Percentiles rank a stretch among this genome's conserved stretches.
Evolutionary conservation across 2,113 vertebrate genomes (phyloP).

Genomic region (Nannobrachium achirus): DNA sequence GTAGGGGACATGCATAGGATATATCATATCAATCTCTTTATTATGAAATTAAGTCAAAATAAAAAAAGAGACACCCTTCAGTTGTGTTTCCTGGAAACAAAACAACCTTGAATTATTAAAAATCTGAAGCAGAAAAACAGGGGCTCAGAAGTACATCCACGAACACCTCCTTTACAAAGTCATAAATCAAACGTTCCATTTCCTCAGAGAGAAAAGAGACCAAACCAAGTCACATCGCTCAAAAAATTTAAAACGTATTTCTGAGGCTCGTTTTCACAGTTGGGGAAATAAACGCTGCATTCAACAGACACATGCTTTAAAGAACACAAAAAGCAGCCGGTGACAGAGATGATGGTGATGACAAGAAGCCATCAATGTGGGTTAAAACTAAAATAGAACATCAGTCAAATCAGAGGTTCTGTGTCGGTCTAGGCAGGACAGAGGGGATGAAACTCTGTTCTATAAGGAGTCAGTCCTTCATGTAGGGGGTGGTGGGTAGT

Average conservation of each 20-base stretch:
- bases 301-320: slow-evolving; percentile 63
- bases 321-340: slow-evolving; percentile 43
- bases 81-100: slow-evolving; percentile 60
- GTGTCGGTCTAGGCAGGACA: slow-evolving; percentile 39
- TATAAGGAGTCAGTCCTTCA: slow-evolving; percentile 76
- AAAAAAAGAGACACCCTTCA: slow-evolving; percentile 68
- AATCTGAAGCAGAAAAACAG: slow-evolving; percentile 49
- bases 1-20: slow-evolving; percentile 29
- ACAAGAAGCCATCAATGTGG: slow-evolving; percentile 13
- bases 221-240: slow-evolving; percentile 60
- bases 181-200: slow-evolving; percentile 50
- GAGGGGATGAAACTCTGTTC: slow-evolving; percentile 55
- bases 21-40: slow-evolving; percentile 79
- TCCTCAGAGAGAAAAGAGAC: slow-evolving; percentile 38
- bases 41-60: slow-evolving; percentile 82
- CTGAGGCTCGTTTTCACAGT: slow-evolving; percentile 31
- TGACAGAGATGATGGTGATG: slow-evolving; percentile 30
- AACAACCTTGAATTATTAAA: slow-evolving; percentile 63
- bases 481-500: slow-evolving; percentile 94
- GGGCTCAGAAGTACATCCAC: slow-evolving; percentile 42
- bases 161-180: slow-evolving; percentile 49
- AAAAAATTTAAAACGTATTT: slow-evolving; percentile 48
- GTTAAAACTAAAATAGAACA: slow-evolving; percentile 19
- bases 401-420: slow-evolving; percentile 33
- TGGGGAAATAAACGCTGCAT: slow-evolving; percentile 43